Base-by-base conservation (phyloP, 1,140 invertebrate genomes). In the Mercenaria mercenaria region DNA sequence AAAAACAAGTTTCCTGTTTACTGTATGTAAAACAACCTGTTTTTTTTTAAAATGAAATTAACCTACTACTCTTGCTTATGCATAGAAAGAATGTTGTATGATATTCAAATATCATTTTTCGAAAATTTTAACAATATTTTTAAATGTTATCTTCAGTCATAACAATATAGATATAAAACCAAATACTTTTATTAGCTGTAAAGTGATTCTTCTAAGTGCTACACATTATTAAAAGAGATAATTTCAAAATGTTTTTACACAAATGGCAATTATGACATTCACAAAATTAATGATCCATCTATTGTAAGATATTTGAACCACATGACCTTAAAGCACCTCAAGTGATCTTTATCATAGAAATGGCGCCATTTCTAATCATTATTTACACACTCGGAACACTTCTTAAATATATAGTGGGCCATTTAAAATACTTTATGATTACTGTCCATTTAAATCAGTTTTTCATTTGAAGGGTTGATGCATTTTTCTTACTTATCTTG, bases 301-400 rank as follows among this genome's bases (percentile, higher is more conserved):
- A 72, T 72, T 39, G 34, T 72, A 37, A 72, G 34, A 72, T 72
- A 72, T 72, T 72, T 52, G 47, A 79, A 79, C 76, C 43, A 0
- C 10, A 50, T 56, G 34, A 79, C 76, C 47, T 56, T n/a, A 37
- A 79, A n/a, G 47, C 47, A 79, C 76, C 47, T 37, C 1, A 13
- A 52, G 47, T 52, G 43, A 52, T 52, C 47, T 79, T 79, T 79
- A 79, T 79, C 76, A 79, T 0, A 34, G 15, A 34, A 56, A 52
- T 79, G 76, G 76, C 76, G 76, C 76, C 76, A 37, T 52, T 52
- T 79, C 76, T 79, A 79, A 79, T 79, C 76, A 79, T n/a, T 50
- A 50, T 79, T 37, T 52, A 79, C 37, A 79, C 67, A 56, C 56
- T 41, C 29, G 50, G 18, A 79, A 79, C 29, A 47, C 43, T 52